A percentile compares a stretch with the other conserved stretches of the same genome.
These are phyloP conservation scores for Rousettus madagascariensis DNA, from an alignment of 2,797 vertebrate genomes.

Conservation along the genomic window DNA sequence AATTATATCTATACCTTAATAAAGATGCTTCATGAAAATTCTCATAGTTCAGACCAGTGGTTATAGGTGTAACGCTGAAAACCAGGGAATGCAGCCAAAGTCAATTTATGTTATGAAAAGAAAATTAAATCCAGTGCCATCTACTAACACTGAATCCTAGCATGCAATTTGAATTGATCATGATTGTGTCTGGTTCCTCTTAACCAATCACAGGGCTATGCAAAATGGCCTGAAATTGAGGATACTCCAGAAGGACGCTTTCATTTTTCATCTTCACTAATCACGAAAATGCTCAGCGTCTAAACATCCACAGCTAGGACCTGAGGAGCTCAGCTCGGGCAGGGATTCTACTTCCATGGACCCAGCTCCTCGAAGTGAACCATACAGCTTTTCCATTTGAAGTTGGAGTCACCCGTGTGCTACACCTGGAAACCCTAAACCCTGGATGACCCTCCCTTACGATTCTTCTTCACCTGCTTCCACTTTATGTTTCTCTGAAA, in stretches of 20 bases:
- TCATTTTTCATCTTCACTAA: background rate
- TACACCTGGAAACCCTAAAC: background rate
- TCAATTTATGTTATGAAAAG: background rate
- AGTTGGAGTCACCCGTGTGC: fast-evolving
- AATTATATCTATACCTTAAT: too few species aligned
- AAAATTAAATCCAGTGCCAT: background rate
- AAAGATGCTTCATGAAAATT: background rate
- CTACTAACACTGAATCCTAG: background rate
- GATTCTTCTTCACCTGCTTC: background rate
- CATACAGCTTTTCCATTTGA: fast-evolving
- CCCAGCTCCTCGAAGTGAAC: fast-evolving
- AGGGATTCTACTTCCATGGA: background rate
- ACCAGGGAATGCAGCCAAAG: background rate
- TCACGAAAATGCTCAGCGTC: background rate
- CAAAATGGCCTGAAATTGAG: background rate
- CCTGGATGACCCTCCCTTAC: background rate
- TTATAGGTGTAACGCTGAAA: background rate
- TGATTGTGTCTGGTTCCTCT: background rate
- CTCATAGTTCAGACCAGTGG: background rate
- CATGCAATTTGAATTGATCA: background rate
- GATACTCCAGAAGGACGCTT: background rate
- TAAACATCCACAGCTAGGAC: background rate
- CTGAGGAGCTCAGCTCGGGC: background rate
- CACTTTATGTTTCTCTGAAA: background rate
- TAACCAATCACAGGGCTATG: background rate